Conservation (phyloP, 2,797 vertebrate genomes). For the Pygocentrus nattereri region DNA sequence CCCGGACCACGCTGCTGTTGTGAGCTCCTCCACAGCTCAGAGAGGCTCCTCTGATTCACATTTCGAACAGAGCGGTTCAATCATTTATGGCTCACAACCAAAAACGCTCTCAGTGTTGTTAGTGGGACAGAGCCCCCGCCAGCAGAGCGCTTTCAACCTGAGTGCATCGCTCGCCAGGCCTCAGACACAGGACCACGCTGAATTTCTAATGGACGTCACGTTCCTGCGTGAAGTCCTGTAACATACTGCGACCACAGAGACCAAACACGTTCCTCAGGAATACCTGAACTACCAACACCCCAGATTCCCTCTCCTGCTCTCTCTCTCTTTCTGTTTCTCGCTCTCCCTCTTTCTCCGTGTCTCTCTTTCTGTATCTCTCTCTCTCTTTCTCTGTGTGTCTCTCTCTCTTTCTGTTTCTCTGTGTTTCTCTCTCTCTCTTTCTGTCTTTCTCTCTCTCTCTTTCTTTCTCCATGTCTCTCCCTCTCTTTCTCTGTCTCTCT, state of each 20-base stretch:
- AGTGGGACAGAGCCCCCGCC: background rate
- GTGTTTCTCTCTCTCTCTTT: too few species aligned
- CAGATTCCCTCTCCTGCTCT: background rate
- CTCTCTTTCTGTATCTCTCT: too few species aligned
- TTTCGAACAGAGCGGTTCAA: background rate
- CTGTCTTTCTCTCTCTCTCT: too few species aligned
- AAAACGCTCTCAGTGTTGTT: background rate
- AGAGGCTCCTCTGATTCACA: background rate
- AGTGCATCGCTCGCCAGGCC: background rate
- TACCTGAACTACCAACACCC: background rate
- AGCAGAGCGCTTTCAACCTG: conserved; percentile 36
- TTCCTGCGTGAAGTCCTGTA: conserved; percentile 8
- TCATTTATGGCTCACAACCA: background rate
- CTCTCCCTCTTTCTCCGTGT: background rate
- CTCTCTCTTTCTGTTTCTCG: background rate
- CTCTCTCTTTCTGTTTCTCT: too few species aligned
- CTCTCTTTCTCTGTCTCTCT: too few species aligned
- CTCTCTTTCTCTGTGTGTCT: too few species aligned
- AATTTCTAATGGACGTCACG: conserved; percentile 25
- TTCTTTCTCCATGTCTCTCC: too few species aligned
- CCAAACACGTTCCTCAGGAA: conserved; percentile 27
- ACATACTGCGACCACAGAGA: conserved; percentile 8
- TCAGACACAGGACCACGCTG: background rate
- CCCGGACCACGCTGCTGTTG: background rate
- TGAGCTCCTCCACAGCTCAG: background rate